Evolutionary conservation across 2,888 invertebrate genomes (phyloP).

Genomic region (Drosophila anomalata): DNA sequence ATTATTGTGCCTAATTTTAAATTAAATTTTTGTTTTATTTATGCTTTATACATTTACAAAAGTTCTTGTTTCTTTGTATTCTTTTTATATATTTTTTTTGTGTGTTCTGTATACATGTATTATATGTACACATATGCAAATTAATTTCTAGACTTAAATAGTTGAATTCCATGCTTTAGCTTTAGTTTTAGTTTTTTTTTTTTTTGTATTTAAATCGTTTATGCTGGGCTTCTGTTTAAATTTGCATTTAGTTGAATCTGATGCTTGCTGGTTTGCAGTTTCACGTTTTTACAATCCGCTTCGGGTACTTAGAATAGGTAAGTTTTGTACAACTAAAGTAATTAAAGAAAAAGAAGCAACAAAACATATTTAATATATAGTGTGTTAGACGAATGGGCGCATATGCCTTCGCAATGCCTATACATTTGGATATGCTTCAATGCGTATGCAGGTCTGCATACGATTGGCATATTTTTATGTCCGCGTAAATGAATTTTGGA

Average conservation of each 20-base stretch:
- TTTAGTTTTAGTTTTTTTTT: conserved; percentile 44
- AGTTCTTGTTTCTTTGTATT: conserved; percentile 18
- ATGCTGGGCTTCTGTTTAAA: conserved; percentile 42
- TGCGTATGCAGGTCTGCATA: conserved; percentile 35
- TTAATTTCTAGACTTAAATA: conserved; percentile 75
- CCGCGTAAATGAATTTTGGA: conserved; percentile 17
- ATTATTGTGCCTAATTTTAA: conserved; percentile 72
- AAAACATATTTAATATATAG: conserved; percentile 58
- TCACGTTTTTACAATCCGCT: conserved; percentile 49
- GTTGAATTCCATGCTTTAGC: conserved; percentile 69
- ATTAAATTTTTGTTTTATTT: conserved; percentile 58
- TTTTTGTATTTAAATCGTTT: conserved; percentile 49
- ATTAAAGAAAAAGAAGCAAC: conserved; percentile 76
- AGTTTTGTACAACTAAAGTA: conserved; percentile 81
- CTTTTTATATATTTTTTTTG: conserved; percentile 51
- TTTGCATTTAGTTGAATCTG: conserved; percentile 39
- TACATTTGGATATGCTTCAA: conserved; percentile 48
- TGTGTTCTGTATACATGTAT: conserved; percentile 39
- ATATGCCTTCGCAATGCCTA: conserved; percentile 45
- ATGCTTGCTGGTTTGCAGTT: conserved; percentile 14
- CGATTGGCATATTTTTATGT: conserved; percentile 30
- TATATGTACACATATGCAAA: conserved; percentile 41
- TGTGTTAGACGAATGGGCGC: conserved; percentile 43
- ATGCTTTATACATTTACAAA: conserved; percentile 66
- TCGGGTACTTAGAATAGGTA: conserved; percentile 56